A percentile compares a stretch with the other conserved stretches of the same genome.
Conservation (phyloP, 2,113 vertebrate genomes). For the Hypanus sabinus region DNA sequence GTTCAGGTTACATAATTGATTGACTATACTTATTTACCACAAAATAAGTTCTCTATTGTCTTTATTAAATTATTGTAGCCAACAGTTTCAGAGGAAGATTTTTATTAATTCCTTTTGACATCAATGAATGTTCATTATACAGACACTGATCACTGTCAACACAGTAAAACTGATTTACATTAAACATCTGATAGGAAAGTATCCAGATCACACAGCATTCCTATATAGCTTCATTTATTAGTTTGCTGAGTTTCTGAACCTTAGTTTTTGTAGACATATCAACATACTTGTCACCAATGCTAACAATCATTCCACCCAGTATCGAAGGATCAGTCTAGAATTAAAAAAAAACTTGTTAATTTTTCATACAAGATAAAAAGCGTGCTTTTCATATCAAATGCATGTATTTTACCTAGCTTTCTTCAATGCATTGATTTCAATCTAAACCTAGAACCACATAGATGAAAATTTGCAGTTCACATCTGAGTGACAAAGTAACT, state of each 20-base stretch:
- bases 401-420: background rate
- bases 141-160: background rate
- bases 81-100: background rate
- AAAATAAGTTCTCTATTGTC: background rate
- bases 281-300: slow-evolving; percentile 85
- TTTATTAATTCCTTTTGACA: slow-evolving; percentile 3
- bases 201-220: background rate
- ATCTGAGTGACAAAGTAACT: background rate
- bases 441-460: background rate
- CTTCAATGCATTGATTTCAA: background rate
- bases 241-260: slow-evolving; percentile 82
- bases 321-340: slow-evolving; percentile 73
- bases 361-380: background rate
- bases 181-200: background rate
- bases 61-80: background rate
- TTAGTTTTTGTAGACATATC: slow-evolving; percentile 93
- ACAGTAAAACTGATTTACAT: background rate
- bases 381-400: background rate
- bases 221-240: slow-evolving; percentile 41
- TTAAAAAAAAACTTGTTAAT: slow-evolving; percentile 23
- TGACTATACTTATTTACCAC: background rate
- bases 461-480: background rate
- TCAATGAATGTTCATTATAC: background rate
- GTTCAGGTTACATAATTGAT: background rate
- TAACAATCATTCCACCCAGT: slow-evolving; percentile 92